phyloP scores from a whole-genome alignment of 2,888 invertebrate species.

The Cerastoderma edule region DNA sequence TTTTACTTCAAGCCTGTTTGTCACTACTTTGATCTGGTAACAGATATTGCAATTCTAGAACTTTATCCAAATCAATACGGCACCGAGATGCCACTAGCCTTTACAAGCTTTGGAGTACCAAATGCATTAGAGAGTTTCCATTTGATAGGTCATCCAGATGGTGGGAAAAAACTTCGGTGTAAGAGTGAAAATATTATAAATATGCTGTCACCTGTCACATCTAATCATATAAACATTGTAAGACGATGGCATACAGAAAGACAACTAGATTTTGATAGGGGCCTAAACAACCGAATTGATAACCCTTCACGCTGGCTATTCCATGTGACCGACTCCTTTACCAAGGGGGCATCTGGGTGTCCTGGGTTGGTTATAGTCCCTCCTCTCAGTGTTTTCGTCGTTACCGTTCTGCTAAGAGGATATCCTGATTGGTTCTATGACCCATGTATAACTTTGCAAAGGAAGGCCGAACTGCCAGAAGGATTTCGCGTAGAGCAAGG shows the following conservation, averaged over 20 bases:
- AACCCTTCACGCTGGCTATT: constrained; percentile 35
- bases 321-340: constrained; percentile 38
- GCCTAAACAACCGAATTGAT: constrained; percentile 17
- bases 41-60: constrained; percentile 48
- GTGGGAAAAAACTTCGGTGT: constrained; percentile 23
- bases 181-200: constrained; percentile 21
- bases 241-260: constrained; percentile 30
- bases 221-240: constrained; percentile 27
- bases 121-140: constrained; percentile 21
- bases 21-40: constrained; percentile 31
- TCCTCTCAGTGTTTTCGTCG: constrained; percentile 30
- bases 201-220: not conserved
- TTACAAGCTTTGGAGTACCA: constrained; percentile 32
- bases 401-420: constrained; percentile 47
- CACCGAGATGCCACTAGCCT: constrained; percentile 31
- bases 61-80: constrained; percentile 21
- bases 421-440: constrained; percentile 50
- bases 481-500: constrained; percentile 48
- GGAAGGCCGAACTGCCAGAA: constrained; percentile 19
- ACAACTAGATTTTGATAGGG: constrained; percentile 8
- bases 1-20: constrained; percentile 26
- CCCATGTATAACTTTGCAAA: not conserved
- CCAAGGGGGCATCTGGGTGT: constrained; percentile 51
- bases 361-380: constrained; percentile 46
- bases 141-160: constrained; percentile 46